Conservation (phyloP, 2,113 vertebrate species). For the Cyprinus carpio region DNA sequence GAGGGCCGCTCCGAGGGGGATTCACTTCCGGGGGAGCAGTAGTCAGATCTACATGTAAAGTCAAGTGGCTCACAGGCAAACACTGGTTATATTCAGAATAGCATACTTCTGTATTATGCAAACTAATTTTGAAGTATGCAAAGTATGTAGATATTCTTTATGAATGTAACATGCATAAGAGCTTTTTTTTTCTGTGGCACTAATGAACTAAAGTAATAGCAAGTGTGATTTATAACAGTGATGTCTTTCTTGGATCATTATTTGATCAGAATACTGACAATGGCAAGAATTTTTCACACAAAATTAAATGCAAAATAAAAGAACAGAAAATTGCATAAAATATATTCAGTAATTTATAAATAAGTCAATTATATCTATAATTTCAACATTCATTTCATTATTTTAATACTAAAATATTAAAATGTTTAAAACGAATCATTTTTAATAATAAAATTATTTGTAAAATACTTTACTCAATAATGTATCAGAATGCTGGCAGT, state of each 20-base stretch:
- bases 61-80: neutral
- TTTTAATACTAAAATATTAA: too few species aligned
- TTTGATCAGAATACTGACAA: too few species aligned
- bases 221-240: neutral
- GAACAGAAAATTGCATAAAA: too few species aligned
- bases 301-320: too few species aligned
- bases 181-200: neutral
- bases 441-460: too few species aligned
- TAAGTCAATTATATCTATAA: too few species aligned
- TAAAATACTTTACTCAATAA: too few species aligned
- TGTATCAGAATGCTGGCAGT: too few species aligned
- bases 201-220: neutral
- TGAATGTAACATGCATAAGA: neutral
- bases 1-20: conserved; percentile 68
- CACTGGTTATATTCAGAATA: neutral
- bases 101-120: neutral
- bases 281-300: too few species aligned
- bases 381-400: too few species aligned
- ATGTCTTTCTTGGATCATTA: neutral
- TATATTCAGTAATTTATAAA: too few species aligned
- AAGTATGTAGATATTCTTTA: neutral
- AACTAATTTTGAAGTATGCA: neutral
- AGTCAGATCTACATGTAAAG: conserved; percentile 5
- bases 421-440: too few species aligned
- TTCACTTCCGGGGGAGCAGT: conserved; percentile 46